Conservation (phyloP, 2,888 invertebrate species). For the Elmis aenea region DNA sequence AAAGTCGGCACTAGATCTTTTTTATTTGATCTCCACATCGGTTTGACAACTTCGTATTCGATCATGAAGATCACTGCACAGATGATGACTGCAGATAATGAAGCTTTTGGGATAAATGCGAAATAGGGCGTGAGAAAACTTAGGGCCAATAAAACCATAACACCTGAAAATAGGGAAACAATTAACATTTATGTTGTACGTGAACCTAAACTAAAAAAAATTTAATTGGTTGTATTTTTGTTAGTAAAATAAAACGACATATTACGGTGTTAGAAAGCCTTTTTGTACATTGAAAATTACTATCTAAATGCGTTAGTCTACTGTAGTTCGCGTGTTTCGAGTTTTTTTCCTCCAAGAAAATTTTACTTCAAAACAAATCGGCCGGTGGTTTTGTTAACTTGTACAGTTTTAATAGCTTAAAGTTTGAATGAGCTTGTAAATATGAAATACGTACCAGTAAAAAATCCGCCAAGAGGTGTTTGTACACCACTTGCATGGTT, state of each 20-base stretch:
- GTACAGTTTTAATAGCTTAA: no score
- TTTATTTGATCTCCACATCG: conserved; percentile 79
- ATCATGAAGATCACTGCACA: conserved; percentile 95
- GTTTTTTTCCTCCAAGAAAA: no score
- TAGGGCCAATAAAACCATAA: conserved; percentile 77
- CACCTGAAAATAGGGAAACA: conserved; percentile 51
- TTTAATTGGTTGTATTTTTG: no score
- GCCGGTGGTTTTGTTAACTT: no score
- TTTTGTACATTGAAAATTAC: no score
- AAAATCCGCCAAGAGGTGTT: conserved; percentile 82
- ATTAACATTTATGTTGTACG: no score
- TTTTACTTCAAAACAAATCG: no score
- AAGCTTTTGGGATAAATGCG: conserved; percentile 83
- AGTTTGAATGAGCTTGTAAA: not conserved
- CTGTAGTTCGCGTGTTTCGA: no score
- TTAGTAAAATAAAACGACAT: no score
- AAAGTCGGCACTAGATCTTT: conserved; percentile 76
- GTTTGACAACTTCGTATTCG: conserved; percentile 81
- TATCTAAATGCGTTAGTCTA: no score
- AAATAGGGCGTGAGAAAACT: conserved; percentile 84
- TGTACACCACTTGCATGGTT: conserved; percentile 93
- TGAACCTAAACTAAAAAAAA: no score
- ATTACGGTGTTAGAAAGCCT: no score
- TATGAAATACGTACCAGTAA: conserved; percentile 56
- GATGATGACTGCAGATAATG: conserved; percentile 88